A percentile compares a stretch with the other conserved stretches of the same genome.
Evolutionary conservation across 2,113 vertebrate species (phyloP).

Genomic region (Phalacrocorax brasilianus): DNA sequence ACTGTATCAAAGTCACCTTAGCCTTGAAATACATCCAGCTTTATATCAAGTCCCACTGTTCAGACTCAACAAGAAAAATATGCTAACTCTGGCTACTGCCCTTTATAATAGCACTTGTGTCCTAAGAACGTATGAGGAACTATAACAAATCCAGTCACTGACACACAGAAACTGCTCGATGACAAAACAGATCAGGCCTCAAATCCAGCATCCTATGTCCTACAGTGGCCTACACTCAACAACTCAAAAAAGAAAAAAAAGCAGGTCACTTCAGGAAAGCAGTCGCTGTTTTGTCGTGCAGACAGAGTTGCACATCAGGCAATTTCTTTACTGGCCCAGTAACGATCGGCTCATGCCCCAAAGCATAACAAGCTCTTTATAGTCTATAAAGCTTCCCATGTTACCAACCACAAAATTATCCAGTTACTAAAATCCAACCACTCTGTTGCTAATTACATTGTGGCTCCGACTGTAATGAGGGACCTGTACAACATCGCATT

Average conservation of each 20-base stretch:
- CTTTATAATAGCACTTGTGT: neutral
- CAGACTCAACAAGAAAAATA: neutral
- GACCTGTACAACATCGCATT: neutral
- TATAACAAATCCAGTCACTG: neutral
- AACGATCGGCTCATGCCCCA: constrained; percentile 21
- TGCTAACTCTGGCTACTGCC: neutral
- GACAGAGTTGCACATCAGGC: neutral
- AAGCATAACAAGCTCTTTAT: constrained; percentile 38
- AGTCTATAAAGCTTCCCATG: constrained; percentile 23
- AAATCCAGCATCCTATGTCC: neutral
- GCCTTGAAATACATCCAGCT: neutral
- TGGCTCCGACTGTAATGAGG: neutral
- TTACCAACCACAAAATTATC: constrained; percentile 23
- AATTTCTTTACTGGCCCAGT: neutral
- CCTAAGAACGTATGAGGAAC: neutral
- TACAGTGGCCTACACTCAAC: neutral
- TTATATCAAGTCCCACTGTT: neutral
- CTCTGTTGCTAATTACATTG: constrained; percentile 1
- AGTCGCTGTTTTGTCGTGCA: neutral
- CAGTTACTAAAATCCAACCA: constrained; percentile 19
- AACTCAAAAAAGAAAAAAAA: neutral
- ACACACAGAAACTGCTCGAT: neutral
- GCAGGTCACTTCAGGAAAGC: neutral
- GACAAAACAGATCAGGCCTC: neutral
- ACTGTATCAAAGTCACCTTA: neutral